Conservation (phyloP, 30 jellyfish, hydroid and myxozoan genomes). For the Rhopilema esculentum region DNA sequence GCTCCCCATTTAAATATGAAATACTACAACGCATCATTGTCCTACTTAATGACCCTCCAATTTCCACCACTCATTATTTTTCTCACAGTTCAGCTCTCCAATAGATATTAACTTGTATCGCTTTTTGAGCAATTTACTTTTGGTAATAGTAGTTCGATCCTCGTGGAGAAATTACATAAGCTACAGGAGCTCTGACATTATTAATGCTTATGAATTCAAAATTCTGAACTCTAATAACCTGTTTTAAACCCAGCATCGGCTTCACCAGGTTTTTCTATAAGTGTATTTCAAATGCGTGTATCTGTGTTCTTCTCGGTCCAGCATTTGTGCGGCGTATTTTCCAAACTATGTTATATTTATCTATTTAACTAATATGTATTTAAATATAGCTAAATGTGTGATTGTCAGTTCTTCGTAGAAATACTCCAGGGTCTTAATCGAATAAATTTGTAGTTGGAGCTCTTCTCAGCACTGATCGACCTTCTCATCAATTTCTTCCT, state of each 20-base stretch:
- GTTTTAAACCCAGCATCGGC: background rate
- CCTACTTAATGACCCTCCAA: too few relatives aligned
- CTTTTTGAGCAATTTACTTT: too few relatives aligned
- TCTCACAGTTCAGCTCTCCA: too few relatives aligned
- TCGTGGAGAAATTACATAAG: too few relatives aligned
- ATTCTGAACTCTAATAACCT: too few relatives aligned
- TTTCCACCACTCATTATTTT: too few relatives aligned
- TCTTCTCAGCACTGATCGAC: background rate
- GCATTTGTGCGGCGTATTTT: constrained; percentile 31
- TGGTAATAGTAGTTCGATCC: too few relatives aligned
- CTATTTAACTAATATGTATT: constrained; percentile 73
- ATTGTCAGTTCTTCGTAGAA: constrained; percentile 61
- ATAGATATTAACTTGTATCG: too few relatives aligned
- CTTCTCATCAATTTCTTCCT: background rate
- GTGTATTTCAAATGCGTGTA: background rate
- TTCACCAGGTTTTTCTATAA: background rate
- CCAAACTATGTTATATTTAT: constrained; percentile 57
- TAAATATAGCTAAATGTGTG: constrained; percentile 66
- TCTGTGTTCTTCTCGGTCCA: constrained; percentile 9
- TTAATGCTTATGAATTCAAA: too few relatives aligned
- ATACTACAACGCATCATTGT: too few relatives aligned
- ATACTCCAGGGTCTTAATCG: constrained; percentile 57
- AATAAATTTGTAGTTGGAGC: constrained; percentile 39
- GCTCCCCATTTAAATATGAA: too few relatives aligned
- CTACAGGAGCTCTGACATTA: too few relatives aligned